phyloP scores from a whole-genome alignment of 1,140 invertebrate species.

The Oreohelix idahoensis region DNA sequence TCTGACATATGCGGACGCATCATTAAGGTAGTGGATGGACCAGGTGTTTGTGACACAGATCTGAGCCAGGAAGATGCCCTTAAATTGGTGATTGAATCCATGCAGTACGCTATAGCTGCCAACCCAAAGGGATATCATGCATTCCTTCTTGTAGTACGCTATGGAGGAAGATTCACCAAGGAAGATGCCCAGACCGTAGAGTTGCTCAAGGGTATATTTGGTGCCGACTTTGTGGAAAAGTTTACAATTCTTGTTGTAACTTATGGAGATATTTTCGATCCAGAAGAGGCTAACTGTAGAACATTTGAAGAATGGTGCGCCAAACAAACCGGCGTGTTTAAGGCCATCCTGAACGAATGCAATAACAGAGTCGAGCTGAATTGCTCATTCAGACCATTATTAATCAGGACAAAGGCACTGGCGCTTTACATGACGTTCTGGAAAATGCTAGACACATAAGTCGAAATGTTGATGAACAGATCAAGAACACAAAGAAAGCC shows the following conservation, averaged over 20 bases:
- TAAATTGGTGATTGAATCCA: not conserved
- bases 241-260: not conserved
- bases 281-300: not conserved
- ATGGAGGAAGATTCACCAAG: not conserved
- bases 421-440: not conserved
- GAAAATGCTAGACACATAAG: not conserved
- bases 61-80: not conserved
- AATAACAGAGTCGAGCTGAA: not conserved
- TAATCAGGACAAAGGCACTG: not conserved
- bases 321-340: not conserved
- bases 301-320: not conserved
- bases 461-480: not conserved
- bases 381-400: not conserved
- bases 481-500: not conserved
- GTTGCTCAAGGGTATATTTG: not conserved
- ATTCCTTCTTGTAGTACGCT: not conserved
- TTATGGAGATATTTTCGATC: not conserved
- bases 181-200: not conserved
- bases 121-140: not conserved
- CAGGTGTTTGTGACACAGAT: not conserved
- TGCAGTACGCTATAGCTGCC: not conserved
- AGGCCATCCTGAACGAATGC: not conserved
- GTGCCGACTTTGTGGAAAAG: not conserved
- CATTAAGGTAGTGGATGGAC: not conserved
- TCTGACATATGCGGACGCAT: not conserved